Percentiles rank a stretch among this genome's conserved stretches.
These are phyloP conservation scores for Propsilocerus akamusi DNA, from an alignment of 1,140 invertebrate genomes.

Conservation along the genomic window DNA sequence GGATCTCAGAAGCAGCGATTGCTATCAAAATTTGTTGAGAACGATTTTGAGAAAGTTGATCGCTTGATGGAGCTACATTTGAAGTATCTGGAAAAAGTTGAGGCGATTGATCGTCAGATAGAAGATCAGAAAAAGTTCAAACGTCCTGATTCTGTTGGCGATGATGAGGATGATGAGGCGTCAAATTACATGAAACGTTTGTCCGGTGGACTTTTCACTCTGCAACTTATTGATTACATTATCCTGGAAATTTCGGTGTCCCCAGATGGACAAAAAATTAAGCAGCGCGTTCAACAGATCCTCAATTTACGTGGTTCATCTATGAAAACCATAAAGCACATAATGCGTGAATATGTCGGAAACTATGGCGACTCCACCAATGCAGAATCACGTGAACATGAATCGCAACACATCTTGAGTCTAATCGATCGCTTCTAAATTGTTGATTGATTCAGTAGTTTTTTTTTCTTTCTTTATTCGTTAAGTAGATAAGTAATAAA, in stretches of 20 bases:
- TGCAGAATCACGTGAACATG: slow-evolving; percentile 64
- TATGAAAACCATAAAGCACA: slow-evolving; percentile 82
- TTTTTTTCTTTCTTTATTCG: too few relatives aligned
- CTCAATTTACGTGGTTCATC: slow-evolving; percentile 77
- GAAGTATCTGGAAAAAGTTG: slow-evolving; percentile 90
- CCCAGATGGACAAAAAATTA: slow-evolving; percentile 50
- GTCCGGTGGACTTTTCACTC: slow-evolving; percentile 84
- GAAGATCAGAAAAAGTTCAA: slow-evolving; percentile 34
- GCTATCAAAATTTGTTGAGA: slow-evolving; percentile 92
- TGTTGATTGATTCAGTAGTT: too few relatives aligned
- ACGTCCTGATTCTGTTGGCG: slow-evolving; percentile 20
- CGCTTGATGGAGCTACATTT: slow-evolving; percentile 90
- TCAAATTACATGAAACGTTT: slow-evolving; percentile 73
- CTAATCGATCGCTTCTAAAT: slow-evolving; percentile 90
- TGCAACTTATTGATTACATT: slow-evolving; percentile 91
- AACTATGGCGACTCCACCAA: slow-evolving; percentile 73
- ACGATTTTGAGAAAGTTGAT: slow-evolving; percentile 97
- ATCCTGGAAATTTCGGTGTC: slow-evolving; percentile 82
- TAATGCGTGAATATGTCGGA: slow-evolving; percentile 92
- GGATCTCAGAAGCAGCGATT: slow-evolving; percentile 77
- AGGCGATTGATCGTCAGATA: slow-evolving; percentile 63
- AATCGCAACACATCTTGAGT: slow-evolving; percentile 81
- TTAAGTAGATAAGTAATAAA: too few relatives aligned
- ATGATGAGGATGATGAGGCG: slow-evolving; percentile 57
- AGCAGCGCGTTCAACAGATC: slow-evolving; percentile 77